Evolutionary conservation across 2,113 vertebrate genomes (phyloP).

Genomic region (Pygoscelis adeliae): DNA sequence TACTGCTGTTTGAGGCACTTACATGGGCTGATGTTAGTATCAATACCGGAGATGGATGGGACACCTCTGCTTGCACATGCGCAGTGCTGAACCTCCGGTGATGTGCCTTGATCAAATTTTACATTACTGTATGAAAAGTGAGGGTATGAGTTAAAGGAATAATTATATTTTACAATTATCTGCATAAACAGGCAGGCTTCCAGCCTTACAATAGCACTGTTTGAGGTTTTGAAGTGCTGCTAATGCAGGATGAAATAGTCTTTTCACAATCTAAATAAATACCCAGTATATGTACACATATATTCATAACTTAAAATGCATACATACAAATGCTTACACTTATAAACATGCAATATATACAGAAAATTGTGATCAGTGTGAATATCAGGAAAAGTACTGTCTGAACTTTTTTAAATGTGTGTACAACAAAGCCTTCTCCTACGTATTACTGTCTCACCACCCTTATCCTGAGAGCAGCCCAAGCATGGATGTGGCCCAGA

Average conservation of each 20-base stretch:
- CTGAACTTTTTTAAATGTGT: neutral
- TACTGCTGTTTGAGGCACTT: neutral
- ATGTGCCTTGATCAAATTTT: neutral
- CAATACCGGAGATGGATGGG: neutral
- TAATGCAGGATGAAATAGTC: neutral
- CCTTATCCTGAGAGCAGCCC: neutral
- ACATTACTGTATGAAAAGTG: neutral
- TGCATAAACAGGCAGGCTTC: neutral
- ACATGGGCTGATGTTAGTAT: neutral
- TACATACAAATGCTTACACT: neutral
- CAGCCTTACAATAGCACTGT: neutral
- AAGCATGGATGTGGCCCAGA: neutral
- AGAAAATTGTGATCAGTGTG: neutral
- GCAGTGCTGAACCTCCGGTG: neutral
- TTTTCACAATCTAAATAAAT: neutral
- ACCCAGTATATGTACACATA: too few species aligned
- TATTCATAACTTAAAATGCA: neutral
- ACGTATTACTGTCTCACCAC: neutral
- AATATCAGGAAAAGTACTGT: neutral
- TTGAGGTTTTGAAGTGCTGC: neutral
- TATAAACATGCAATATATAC: neutral
- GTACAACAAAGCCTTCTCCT: neutral
- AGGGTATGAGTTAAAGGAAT: neutral
- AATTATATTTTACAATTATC: neutral
- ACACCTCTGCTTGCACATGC: neutral